Evolutionary conservation across 2,797 vertebrate genomes (phyloP), one percentile per base, ranked within the genome.

Genomic region (Dermochelys coriacea): DNA sequence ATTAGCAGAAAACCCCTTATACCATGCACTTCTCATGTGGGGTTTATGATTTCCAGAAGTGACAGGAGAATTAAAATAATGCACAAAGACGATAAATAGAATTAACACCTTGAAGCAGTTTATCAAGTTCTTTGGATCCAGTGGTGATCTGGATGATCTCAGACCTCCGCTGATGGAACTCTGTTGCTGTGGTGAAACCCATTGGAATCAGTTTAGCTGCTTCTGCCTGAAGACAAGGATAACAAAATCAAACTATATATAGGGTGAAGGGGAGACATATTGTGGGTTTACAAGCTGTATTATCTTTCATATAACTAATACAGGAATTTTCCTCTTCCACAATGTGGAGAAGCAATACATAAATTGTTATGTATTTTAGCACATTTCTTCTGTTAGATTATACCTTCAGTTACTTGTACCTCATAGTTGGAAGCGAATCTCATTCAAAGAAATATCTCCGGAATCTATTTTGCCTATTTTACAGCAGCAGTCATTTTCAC

Each of bases 121-220:
- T 99, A 95, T 99, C 99, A 5, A 99, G 98, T 89, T 99, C 99
- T 97, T 99, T 99, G 86, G 99, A 99, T 27, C 99, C 99, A 5
- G 99, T 99, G 47, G 99, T 99, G 95, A 99, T 98, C 98, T 99
- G 99, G 97, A 99, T 99, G 96, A 99, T 99, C 96, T 99, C 99
- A 0, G 99, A 99, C 88, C 99, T 98, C 87, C 99, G 98, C 97
- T 99, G 99, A 97, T 99, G 99, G 97, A 99, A 99, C 96, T 99
- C 99, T 0, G 99, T 99, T 9, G 99, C 99, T 5, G 99, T 99
- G 78, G 99, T 99, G 95, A 99, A 99, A 79, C 99, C 99, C 99
- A 99, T 99, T 0, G 99, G 99, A 85, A 99, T 99, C 84, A 99
- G 98, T 93, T 99, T 99, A 79, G 99, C 99, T 78, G 99, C 99